Percentiles rank a stretch among this genome's conserved stretches.
Evolutionary conservation across 1,140 invertebrate genomes (phyloP).

Genomic region (Globodera rostochiensis): DNA sequence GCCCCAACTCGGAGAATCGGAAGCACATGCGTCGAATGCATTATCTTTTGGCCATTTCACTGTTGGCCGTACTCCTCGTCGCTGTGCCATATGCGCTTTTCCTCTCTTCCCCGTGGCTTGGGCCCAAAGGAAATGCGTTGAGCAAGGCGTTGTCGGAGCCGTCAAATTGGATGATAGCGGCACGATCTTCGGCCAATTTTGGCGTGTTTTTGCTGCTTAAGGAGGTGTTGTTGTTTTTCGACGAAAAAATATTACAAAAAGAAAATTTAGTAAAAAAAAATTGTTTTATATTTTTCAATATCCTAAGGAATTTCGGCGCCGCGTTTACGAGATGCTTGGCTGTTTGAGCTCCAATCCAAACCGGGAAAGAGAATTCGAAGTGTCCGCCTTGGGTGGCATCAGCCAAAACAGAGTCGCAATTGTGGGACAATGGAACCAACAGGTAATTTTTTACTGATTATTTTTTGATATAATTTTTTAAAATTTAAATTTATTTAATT

Average conservation of each 20-base stretch:
- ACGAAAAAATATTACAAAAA: too few relatives aligned
- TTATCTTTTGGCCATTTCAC: constrained; percentile 41
- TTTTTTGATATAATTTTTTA: too few relatives aligned
- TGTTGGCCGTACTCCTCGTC: constrained; percentile 38
- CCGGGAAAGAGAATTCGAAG: neutral
- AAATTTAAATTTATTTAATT: too few relatives aligned
- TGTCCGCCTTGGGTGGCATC: neutral
- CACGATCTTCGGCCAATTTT: constrained; percentile 45
- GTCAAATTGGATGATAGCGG: constrained; percentile 34
- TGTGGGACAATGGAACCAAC: neutral
- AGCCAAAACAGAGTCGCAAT: neutral
- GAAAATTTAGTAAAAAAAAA: too few relatives aligned
- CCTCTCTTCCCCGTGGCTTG: constrained; percentile 37
- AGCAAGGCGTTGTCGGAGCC: constrained; percentile 31
- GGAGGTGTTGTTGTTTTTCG: neutral
- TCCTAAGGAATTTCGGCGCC: constrained; percentile 30
- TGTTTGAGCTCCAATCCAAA: constrained; percentile 28
- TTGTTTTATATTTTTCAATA: neutral
- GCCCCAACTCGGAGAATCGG: constrained; percentile 31
- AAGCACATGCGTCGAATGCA: constrained; percentile 37
- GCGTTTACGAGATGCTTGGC: constrained; percentile 34
- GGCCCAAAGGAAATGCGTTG: constrained; percentile 33
- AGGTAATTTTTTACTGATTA: neutral
- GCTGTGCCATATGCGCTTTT: constrained; percentile 38
- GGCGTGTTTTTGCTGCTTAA: constrained; percentile 39